A percentile compares a stretch with the other conserved stretches of the same genome.
Evolutionary conservation across 2,113 vertebrate species (phyloP).

Genomic region (Petaurus breviceps): DNA sequence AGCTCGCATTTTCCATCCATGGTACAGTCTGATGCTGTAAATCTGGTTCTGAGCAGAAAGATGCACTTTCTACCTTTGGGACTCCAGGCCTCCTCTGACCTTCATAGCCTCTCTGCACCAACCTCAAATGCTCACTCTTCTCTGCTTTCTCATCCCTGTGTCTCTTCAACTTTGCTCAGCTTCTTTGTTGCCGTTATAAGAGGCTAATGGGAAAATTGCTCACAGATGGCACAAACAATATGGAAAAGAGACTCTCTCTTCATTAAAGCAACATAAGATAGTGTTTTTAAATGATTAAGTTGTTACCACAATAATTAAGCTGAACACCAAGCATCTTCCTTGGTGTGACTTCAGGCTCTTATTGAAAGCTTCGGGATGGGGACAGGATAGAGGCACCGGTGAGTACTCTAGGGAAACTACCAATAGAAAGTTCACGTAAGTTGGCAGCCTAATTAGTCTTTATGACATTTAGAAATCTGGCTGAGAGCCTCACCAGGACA

Average conservation of each 20-base stretch:
- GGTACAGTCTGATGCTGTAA: neutral
- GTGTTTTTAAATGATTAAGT: constrained; percentile 73
- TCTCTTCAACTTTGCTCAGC: constrained; percentile 16
- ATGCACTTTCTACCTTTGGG: neutral
- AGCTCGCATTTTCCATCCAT: neutral
- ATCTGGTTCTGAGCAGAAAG: neutral
- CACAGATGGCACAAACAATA: constrained; percentile 79
- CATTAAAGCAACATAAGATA: constrained; percentile 68
- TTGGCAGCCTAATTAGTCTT: neutral
- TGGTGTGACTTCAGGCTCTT: constrained; percentile 2
- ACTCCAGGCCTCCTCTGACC: fast-evolving
- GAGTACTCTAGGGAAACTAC: neutral
- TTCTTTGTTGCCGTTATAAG: constrained; percentile 51
- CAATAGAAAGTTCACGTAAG: neutral
- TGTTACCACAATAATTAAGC: constrained; percentile 43
- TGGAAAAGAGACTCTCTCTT: constrained; percentile 78
- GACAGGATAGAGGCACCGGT: neutral
- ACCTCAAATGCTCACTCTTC: neutral
- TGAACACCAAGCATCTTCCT: constrained; percentile 51
- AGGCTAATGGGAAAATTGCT: constrained; percentile 60
- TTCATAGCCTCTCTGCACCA: neutral
- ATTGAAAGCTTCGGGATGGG: constrained; percentile 1
- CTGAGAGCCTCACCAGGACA: neutral
- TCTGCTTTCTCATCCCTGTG: neutral
- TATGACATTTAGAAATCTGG: neutral